Percentiles rank a stretch among this genome's conserved stretches.
These are phyloP conservation scores for Polyodon spathula DNA, from an alignment of 2,113 vertebrate genomes.

Conservation along the genomic window DNA sequence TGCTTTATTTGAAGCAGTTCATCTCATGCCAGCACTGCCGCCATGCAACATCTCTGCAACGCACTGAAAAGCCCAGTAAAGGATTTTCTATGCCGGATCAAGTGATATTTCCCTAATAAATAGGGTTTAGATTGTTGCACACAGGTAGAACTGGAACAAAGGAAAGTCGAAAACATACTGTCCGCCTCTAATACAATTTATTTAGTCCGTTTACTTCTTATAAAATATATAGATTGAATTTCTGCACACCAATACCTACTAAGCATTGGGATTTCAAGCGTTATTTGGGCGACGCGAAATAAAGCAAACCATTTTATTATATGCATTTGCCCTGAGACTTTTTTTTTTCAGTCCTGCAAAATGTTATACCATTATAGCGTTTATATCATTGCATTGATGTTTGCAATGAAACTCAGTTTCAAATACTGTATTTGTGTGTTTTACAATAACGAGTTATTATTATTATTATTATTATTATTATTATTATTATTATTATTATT, in stretches of 20 bases:
- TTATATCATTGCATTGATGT: too few relatives aligned
- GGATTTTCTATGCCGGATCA: conserved; percentile 74
- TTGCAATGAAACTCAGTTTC: background rate
- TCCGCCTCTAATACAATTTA: conserved; percentile 80
- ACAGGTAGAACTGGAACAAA: conserved; percentile 72
- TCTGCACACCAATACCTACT: conserved; percentile 59
- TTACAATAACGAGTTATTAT: background rate
- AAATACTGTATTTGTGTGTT: background rate
- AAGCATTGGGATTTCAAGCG: conserved; percentile 41
- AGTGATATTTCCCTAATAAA: conserved; percentile 77
- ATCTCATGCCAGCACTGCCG: background rate
- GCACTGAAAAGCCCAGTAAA: conserved; percentile 66
- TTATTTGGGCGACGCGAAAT: conserved; percentile 28
- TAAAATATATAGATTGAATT: conserved; percentile 84
- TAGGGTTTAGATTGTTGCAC: conserved; percentile 79
- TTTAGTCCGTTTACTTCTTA: conserved; percentile 79
- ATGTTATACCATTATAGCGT: background rate
- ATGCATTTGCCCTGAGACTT: conserved; percentile 13
- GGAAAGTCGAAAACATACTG: conserved; percentile 72
- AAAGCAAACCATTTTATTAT: conserved; percentile 25
- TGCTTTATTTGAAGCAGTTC: background rate
- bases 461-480: conserved; percentile 12
- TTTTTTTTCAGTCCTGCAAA: background rate
- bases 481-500: background rate
- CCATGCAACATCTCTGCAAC: conserved; percentile 50